phyloP scores from a whole-genome alignment of 2,797 vertebrate genomes.

The Pangasius sanitwongsei region DNA sequence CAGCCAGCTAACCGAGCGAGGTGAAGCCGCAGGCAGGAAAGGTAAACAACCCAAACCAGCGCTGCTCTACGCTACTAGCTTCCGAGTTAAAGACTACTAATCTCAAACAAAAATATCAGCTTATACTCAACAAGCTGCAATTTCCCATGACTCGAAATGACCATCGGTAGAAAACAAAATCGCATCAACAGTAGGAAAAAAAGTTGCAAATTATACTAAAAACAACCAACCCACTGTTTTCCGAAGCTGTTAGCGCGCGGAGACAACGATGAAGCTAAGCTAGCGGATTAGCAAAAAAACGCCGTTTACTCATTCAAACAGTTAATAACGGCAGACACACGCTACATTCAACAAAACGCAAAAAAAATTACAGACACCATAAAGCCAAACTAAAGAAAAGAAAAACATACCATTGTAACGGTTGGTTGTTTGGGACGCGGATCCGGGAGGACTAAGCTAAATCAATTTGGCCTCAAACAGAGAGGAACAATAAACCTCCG shows the following conservation, averaged over 20 bases:
- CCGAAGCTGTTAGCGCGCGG: neutral
- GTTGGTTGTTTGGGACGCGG: slow-evolving; percentile 65
- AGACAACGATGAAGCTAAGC: slow-evolving; percentile 6
- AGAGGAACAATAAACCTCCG: slow-evolving; percentile 82
- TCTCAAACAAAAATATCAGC: neutral
- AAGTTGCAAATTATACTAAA: neutral
- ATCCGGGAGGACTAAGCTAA: slow-evolving; percentile 61
- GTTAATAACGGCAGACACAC: neutral
- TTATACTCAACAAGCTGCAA: neutral
- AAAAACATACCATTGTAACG: slow-evolving; percentile 75
- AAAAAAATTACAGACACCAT: neutral
- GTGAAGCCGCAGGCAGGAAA: neutral
- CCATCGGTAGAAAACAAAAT: neutral
- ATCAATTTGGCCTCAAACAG: slow-evolving; percentile 73
- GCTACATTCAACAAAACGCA: neutral
- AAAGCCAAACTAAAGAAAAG: neutral
- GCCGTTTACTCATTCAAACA: slow-evolving; percentile 21
- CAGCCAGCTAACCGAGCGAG: neutral
- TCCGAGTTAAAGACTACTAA: neutral
- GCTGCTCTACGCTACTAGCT: neutral
- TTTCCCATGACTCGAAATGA: neutral
- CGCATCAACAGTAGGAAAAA: too few species aligned
- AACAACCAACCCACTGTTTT: slow-evolving; percentile 9
- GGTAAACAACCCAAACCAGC: slow-evolving; percentile 11
- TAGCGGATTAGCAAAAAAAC: slow-evolving; percentile 14